phyloP scores from a whole-genome alignment of 1,140 invertebrate species.

The Fopius arisanus region DNA sequence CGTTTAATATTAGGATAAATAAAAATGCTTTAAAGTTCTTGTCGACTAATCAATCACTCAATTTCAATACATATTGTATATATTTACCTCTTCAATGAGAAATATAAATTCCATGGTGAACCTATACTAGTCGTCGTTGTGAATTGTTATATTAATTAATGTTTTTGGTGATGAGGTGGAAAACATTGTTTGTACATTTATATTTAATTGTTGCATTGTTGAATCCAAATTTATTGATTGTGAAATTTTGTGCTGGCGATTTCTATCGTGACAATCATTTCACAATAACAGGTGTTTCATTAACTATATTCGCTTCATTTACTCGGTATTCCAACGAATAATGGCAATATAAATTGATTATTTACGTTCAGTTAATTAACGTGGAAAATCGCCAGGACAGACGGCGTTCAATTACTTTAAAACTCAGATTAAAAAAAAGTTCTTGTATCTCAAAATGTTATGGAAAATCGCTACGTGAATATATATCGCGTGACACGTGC shows the following conservation, averaged over 20 bases:
- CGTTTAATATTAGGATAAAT: neutral
- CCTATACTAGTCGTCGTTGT: neutral
- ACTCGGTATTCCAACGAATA: neutral
- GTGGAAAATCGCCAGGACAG: constrained; percentile 13
- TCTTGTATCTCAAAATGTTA: constrained; percentile 1
- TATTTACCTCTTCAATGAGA: neutral
- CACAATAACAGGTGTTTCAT: neutral
- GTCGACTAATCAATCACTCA: neutral
- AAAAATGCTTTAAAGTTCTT: neutral
- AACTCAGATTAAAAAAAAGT: neutral
- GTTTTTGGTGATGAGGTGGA: neutral
- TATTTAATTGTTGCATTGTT: constrained; percentile 29
- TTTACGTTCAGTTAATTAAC: neutral
- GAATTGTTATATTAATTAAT: constrained; percentile 14
- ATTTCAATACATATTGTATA: constrained; percentile 14
- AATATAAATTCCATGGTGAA: neutral
- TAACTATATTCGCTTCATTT: neutral
- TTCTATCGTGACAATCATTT: constrained; percentile 19
- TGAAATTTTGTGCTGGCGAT: constrained; percentile 26
- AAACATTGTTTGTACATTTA: constrained; percentile 31
- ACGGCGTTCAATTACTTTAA: neutral
- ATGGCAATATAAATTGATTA: constrained; percentile 2
- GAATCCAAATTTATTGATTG: neutral
- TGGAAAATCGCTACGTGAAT: neutral
- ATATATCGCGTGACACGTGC: neutral